A percentile compares a stretch with the other conserved stretches of the same genome.
These are phyloP conservation scores for Aleiodes testaceus DNA, from an alignment of 2,888 invertebrate genomes.

Conservation along the genomic window DNA sequence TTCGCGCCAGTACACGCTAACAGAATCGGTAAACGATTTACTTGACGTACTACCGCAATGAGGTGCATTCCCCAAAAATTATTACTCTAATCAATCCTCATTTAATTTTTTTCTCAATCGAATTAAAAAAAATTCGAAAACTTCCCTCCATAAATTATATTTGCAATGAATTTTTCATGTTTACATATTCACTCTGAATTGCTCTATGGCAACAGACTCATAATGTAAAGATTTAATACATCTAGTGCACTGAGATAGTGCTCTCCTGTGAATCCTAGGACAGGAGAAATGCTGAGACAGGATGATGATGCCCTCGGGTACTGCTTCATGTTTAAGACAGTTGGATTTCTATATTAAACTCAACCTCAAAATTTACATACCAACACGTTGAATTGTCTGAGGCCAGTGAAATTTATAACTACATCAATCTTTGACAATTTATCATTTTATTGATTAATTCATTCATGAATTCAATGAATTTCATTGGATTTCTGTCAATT, in stretches of 20 bases:
- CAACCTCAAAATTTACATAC: too few relatives aligned
- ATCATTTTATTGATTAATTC: too few relatives aligned
- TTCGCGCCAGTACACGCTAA: constrained; percentile 16
- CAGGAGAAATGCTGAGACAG: constrained; percentile 15
- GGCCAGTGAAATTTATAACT: not conserved
- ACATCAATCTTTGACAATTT: not conserved
- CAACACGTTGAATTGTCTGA: not conserved
- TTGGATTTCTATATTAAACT: constrained; percentile 20
- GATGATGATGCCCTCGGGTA: constrained; percentile 30
- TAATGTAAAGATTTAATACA: constrained; percentile 15
- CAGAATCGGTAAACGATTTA: constrained; percentile 25
- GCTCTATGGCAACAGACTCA: not conserved
- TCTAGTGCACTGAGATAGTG: constrained; percentile 6
- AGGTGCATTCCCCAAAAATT: not conserved
- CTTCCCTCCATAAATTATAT: too few relatives aligned
- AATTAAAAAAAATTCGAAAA: too few relatives aligned
- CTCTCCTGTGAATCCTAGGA: constrained; percentile 21
- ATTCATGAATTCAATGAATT: too few relatives aligned
- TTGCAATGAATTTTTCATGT: too few relatives aligned
- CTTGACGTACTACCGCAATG: constrained; percentile 10
- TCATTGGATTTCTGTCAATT: too few relatives aligned
- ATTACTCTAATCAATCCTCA: not conserved
- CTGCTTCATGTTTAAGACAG: constrained; percentile 21
- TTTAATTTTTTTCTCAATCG: too few relatives aligned
- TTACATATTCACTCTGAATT: too few relatives aligned